These are phyloP conservation scores for Mus spicilegus DNA, from an alignment of 2,113 vertebrate genomes.

Conservation along the genomic window DNA sequence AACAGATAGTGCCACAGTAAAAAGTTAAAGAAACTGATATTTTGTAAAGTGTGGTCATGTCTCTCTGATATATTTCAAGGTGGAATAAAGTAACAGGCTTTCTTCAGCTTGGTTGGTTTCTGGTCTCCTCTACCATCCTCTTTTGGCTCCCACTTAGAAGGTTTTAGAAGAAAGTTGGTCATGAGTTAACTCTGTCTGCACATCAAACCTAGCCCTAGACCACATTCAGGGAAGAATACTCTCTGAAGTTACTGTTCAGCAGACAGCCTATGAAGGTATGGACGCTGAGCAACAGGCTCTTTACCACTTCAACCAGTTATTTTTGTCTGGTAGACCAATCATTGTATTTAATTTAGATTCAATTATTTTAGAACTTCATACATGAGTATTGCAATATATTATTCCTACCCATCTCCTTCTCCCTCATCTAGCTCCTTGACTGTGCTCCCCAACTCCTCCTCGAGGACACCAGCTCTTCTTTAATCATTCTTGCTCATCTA, in stretches of 20 bases:
- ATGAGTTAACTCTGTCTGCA: not conserved
- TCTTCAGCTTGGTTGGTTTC: constrained; percentile 73
- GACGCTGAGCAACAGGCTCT: not conserved
- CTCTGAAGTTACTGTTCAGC: not conserved
- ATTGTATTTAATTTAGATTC: not conserved
- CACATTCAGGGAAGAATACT: not conserved
- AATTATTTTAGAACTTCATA: not conserved
- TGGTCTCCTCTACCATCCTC: constrained; percentile 23
- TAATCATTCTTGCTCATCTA: too few species aligned
- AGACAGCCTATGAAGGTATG: not conserved
- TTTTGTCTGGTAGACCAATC: not conserved
- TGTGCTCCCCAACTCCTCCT: not conserved
- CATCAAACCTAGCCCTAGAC: not conserved
- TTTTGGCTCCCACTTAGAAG: constrained; percentile 44
- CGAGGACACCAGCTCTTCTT: too few species aligned
- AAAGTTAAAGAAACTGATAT: constrained; percentile 22
- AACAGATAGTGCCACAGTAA: constrained; percentile 12
- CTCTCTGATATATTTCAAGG: constrained; percentile 41
- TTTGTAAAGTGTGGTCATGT: constrained; percentile 43
- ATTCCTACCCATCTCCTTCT: too few species aligned
- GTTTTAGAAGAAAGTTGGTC: constrained; percentile 34
- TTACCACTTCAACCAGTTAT: not conserved
- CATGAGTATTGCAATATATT: not conserved
- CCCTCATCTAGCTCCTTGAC: not conserved
- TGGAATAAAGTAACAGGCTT: constrained; percentile 46